phyloP scores from a whole-genome alignment of 2,888 invertebrate species.

The Desoria tigrina region DNA sequence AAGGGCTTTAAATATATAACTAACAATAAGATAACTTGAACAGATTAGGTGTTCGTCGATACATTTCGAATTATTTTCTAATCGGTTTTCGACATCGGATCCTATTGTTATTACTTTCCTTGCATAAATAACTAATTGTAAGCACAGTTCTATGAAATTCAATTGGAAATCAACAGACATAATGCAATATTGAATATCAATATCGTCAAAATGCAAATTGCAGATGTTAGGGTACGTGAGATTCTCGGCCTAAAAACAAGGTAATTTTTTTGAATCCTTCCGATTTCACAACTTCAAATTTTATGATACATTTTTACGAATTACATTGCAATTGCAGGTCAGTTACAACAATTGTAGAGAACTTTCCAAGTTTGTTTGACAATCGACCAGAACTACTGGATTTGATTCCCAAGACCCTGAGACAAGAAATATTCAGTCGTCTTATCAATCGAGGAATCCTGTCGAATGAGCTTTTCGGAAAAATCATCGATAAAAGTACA shows the following conservation, averaged over 20 bases:
- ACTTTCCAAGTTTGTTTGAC: neutral
- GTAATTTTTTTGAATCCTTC: slow-evolving; percentile 12
- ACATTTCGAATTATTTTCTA: too few species aligned
- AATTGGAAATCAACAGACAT: too few species aligned
- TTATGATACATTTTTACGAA: neutral
- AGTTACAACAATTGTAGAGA: neutral
- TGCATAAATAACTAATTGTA: too few species aligned
- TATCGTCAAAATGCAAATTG: neutral
- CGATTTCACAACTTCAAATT: neutral
- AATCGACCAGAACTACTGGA: slow-evolving; percentile 1
- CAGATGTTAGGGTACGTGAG: neutral
- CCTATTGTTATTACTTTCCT: too few species aligned
- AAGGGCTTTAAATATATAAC: too few species aligned
- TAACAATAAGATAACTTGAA: too few species aligned
- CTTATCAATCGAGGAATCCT: slow-evolving; percentile 15
- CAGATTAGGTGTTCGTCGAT: too few species aligned
- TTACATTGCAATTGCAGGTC: slow-evolving; percentile 8
- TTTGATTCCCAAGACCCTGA: slow-evolving; percentile 8
- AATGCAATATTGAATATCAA: too few species aligned
- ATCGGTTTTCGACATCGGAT: too few species aligned
- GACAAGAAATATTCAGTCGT: slow-evolving; percentile 18
- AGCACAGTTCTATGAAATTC: too few species aligned
- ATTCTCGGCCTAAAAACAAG: slow-evolving; percentile 10
- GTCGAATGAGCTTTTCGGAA: slow-evolving; percentile 3
- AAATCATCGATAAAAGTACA: neutral